Conservation (phyloP, 2,888 invertebrate species). For the Drosophila phalerata region DNA sequence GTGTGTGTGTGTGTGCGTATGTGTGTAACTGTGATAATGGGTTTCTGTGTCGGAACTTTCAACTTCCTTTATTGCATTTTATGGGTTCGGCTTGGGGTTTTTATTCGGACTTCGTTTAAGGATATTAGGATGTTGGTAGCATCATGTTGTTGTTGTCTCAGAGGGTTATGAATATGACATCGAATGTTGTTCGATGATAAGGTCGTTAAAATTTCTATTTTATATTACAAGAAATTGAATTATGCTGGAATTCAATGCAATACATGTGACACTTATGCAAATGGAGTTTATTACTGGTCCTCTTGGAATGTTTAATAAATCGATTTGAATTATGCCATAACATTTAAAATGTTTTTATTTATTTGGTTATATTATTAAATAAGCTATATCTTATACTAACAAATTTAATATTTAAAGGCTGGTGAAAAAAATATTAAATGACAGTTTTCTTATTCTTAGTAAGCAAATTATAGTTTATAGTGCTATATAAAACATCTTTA, state of each 20-base stretch:
- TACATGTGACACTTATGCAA: constrained; percentile 74
- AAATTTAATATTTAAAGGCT: neutral
- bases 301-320: constrained; percentile 8
- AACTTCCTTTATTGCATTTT: constrained; percentile 82
- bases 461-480: too few species aligned
- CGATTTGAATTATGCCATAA: neutral
- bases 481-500: constrained; percentile 1
- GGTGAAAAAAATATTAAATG: too few species aligned
- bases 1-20: constrained; percentile 15
- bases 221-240: constrained; percentile 56
- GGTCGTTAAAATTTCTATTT: constrained; percentile 39
- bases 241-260: constrained; percentile 58
- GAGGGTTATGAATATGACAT: constrained; percentile 76
- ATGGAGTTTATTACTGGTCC: constrained; percentile 33
- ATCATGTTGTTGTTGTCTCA: constrained; percentile 7
- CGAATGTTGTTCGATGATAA: constrained; percentile 24
- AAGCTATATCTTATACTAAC: neutral
- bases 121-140: constrained; percentile 44
- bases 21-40: constrained; percentile 78
- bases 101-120: constrained; percentile 44
- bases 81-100: constrained; percentile 60
- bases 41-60: constrained; percentile 82
- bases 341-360: constrained; percentile 6
- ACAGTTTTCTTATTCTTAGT: too few species aligned
- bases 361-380: neutral